Conservation (phyloP, 2,113 vertebrate genomes). For the Connochaetes taurinus region DNA sequence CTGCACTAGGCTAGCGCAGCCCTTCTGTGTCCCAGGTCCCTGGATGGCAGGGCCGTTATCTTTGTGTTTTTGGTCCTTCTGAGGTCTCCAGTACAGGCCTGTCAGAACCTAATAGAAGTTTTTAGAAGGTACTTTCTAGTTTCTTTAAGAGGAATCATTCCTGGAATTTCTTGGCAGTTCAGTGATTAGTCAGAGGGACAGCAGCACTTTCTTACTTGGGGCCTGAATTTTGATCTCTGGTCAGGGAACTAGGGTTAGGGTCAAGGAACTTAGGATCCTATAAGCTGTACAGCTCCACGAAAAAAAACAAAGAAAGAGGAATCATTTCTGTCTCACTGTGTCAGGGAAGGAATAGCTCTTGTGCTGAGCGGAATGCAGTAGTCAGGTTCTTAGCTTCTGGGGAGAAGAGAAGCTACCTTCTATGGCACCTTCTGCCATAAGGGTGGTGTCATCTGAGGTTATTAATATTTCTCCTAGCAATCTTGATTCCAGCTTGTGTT, state of each 20-base stretch:
- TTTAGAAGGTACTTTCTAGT: not conserved
- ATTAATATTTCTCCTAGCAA: not conserved
- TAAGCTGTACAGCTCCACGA: not conserved
- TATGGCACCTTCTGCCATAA: not conserved
- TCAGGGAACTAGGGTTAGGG: not conserved
- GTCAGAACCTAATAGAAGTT: too few species aligned
- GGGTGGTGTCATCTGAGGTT: not conserved
- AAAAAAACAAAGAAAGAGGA: not conserved
- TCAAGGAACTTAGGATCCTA: not conserved
- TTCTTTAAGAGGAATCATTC: not conserved
- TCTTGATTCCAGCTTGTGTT: not conserved
- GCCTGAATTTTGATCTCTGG: not conserved
- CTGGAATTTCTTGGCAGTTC: not conserved
- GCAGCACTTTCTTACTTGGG: not conserved
- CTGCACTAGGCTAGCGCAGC: rapidly evolving
- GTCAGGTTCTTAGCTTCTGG: not conserved
- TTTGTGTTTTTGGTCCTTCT: not conserved
- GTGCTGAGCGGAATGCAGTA: not conserved
- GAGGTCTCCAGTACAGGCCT: not conserved
- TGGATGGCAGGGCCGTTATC: not conserved
- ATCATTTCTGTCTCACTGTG: not conserved
- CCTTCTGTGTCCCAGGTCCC: not conserved
- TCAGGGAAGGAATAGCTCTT: not conserved
- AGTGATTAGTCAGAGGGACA: not conserved
- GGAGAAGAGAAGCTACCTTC: not conserved